phyloP scores from a whole-genome alignment of 2,888 invertebrate species.

The Euclidia mi region DNA sequence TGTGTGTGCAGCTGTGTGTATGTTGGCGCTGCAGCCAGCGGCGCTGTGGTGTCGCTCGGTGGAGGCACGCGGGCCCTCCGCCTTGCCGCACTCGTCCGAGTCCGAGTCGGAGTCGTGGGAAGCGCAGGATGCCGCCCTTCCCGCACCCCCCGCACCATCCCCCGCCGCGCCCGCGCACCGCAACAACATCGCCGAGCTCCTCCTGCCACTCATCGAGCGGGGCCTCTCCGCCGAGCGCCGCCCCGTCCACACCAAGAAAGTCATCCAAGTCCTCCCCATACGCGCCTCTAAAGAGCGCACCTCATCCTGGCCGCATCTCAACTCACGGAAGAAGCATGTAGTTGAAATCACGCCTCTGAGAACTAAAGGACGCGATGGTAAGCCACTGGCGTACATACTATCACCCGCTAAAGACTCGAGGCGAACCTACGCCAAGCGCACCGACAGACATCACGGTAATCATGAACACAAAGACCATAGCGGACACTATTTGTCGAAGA shows the following conservation, averaged over 20 bases:
- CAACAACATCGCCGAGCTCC: slow-evolving; percentile 43
- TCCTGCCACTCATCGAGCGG: slow-evolving; percentile 43
- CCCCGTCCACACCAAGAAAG: slow-evolving; percentile 28
- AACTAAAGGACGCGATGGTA: slow-evolving; percentile 39
- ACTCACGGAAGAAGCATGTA: slow-evolving; percentile 44
- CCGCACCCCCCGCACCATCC: no score
- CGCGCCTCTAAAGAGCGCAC: slow-evolving; percentile 29
- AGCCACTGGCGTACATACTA: slow-evolving; percentile 46
- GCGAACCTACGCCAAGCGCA: background rate
- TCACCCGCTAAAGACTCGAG: slow-evolving; percentile 34
- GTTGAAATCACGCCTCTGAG: slow-evolving; percentile 46
- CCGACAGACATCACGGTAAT: slow-evolving; percentile 5
- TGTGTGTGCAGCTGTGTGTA: slow-evolving; percentile 31
- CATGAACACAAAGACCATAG: slow-evolving; percentile 7
- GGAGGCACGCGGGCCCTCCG: slow-evolving; percentile 19
- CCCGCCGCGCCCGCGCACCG: slow-evolving; percentile 16
- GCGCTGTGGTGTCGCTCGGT: slow-evolving; percentile 30
- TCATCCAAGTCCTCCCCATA: slow-evolving; percentile 39
- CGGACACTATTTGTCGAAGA: background rate
- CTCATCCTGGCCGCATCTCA: slow-evolving; percentile 29
- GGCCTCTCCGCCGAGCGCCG: slow-evolving; percentile 17
- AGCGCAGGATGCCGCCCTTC: slow-evolving; percentile 20
- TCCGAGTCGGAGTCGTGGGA: slow-evolving; percentile 9
- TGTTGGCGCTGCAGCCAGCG: slow-evolving; percentile 43
- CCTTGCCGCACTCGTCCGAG: slow-evolving; percentile 5